Base-by-base conservation (phyloP, 1,140 invertebrate species). In the Drosophila mayri region DNA sequence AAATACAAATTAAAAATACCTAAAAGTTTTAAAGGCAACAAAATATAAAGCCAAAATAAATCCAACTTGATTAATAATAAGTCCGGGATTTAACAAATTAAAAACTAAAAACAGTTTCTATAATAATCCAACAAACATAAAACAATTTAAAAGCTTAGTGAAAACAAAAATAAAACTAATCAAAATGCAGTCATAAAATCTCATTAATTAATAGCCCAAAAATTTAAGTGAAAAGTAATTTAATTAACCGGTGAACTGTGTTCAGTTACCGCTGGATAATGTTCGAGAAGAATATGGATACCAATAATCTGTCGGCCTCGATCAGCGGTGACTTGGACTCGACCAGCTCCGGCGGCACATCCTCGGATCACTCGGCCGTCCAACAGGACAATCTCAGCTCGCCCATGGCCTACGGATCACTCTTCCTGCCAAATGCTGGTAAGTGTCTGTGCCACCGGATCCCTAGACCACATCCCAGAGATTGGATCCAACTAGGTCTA, bases 381-480 rank as follows among this genome's bases (percentile, higher is more conserved):
- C 87, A 91, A 37, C 91, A 92, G 60, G 91, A 92, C 63, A 85
- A 82, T 30, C 84, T 92, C n/a, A 92, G 87, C 54, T 92, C 91
- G 11, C 90, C 91, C 3, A 83, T 92, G 67, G 85, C 90, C 65
- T 92, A 92, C 46, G 90, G 88, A 3, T 76, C 90, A 7, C 68
- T 92, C 47, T 92, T 91, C 75, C 59, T 92, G 54, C 83, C 80
- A 30, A 92, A 92, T 78, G 61, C 86, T 79, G 91, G 91, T 92
- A 62, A 90, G 91, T 57, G 8, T 22, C 10, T 32, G 7, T 32
- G 43, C 44, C 52, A 28, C 20, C 11, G n/a, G 18, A 37, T 20
- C 41, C 35, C 11, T 41, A 22, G 43, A 14, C 25, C 25, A 25
- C 32, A 44, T 37, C 18, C 38, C 60, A 59, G 47, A 54, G 47